Conservation (phyloP, 2,797 vertebrate species). For the Squalus acanthias region DNA sequence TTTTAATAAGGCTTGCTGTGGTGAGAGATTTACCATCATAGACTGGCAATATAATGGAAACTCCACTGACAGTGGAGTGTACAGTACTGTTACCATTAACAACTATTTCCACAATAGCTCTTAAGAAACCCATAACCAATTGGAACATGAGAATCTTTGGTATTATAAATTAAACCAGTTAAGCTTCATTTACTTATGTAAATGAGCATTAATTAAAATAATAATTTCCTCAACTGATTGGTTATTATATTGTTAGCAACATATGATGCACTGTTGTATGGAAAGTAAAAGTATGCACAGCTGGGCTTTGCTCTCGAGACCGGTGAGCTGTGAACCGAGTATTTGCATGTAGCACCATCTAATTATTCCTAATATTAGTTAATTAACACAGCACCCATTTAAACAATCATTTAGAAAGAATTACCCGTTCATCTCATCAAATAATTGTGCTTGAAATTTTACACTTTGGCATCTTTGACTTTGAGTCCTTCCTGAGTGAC, state of each 20-base stretch:
- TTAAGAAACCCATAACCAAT: not conserved
- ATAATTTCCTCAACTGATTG: not conserved
- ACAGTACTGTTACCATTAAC: not conserved
- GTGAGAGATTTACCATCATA: not conserved
- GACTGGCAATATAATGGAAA: not conserved
- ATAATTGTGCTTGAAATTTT: conserved; percentile 13
- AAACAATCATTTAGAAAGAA: conserved; percentile 1
- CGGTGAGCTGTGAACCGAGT: not conserved
- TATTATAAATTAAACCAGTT: conserved; percentile 13
- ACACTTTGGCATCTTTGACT: not conserved
- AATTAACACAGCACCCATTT: not conserved
- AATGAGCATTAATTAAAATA: not conserved
- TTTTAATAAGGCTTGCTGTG: not conserved
- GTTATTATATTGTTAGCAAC: not conserved
- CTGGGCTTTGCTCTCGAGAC: not conserved
- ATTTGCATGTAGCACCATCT: not conserved
- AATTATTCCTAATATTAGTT: conserved; percentile 10
- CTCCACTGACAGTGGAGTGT: not conserved
- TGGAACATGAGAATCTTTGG: not conserved
- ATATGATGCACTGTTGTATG: not conserved
- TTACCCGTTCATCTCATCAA: not conserved
- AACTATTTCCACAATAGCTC: not conserved
- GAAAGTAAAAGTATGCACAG: not conserved
- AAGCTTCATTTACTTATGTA: not conserved
- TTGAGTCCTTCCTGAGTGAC: not conserved